A percentile compares a stretch with the other conserved stretches of the same genome.
Conservation (phyloP, 2,113 vertebrate species). For the Dascyllus trimaculatus region DNA sequence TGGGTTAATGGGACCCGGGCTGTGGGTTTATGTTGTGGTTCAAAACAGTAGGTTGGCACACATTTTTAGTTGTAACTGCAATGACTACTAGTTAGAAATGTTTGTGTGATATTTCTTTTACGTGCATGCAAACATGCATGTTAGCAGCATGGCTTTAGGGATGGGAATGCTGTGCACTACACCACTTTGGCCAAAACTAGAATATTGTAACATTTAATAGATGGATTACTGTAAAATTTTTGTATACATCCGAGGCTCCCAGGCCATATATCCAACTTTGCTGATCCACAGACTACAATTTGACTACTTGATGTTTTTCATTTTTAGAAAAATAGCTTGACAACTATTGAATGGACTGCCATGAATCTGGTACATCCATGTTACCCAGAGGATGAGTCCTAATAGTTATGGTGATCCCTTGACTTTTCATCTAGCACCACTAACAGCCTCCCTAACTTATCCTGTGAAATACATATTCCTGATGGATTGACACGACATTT, state of each 20-base stretch:
- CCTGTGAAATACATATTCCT: neutral
- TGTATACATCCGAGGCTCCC: neutral
- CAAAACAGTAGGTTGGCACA: conserved; percentile 66
- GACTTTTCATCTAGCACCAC: neutral
- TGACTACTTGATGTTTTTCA: neutral
- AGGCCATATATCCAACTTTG: neutral
- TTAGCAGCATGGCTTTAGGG: neutral
- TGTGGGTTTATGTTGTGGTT: conserved; percentile 55
- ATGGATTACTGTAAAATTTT: neutral
- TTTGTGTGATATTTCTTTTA: conserved; percentile 10
- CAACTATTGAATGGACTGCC: neutral
- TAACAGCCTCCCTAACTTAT: neutral
- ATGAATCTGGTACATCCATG: neutral
- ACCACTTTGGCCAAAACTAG: neutral
- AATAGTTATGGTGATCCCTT: no score
- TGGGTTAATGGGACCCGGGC: conserved; percentile 64
- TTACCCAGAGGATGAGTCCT: neutral
- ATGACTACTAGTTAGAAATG: conserved; percentile 38
- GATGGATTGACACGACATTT: neutral
- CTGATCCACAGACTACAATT: neutral
- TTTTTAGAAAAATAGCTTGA: neutral
- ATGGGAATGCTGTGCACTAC: neutral
- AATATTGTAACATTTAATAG: neutral
- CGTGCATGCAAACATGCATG: neutral
- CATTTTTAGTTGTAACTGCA: conserved; percentile 52